Evolutionary conservation across 2,888 invertebrate genomes (phyloP).

Genomic region (Chrysina gloriosa): DNA sequence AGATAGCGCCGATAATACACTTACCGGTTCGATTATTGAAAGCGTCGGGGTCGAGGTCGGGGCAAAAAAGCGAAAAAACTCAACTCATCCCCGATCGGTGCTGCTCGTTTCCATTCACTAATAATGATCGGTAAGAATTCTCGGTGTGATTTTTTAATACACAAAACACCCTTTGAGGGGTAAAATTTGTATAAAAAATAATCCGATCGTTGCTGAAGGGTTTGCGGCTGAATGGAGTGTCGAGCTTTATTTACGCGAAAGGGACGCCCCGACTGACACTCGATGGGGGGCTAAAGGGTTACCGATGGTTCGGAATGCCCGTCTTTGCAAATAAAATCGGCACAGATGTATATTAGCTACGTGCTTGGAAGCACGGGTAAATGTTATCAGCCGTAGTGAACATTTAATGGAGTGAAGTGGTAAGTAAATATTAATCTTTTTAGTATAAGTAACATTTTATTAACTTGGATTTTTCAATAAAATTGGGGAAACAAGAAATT

Average conservation of each 20-base stretch:
- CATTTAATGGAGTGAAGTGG: too few relatives aligned
- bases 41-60: neutral
- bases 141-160: slow-evolving; percentile 59
- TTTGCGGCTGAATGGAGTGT: slow-evolving; percentile 65
- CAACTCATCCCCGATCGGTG: slow-evolving; percentile 21
- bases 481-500: too few relatives aligned
- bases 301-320: slow-evolving; percentile 27
- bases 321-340: neutral
- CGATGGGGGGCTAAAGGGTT: slow-evolving; percentile 58
- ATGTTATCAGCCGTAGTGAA: neutral
- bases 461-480: too few relatives aligned
- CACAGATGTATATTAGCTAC: slow-evolving; percentile 1
- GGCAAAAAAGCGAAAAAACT: slow-evolving; percentile 3
- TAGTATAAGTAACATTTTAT: too few relatives aligned
- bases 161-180: slow-evolving; percentile 62
- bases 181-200: slow-evolving; percentile 63
- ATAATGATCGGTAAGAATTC: slow-evolving; percentile 52
- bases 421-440: too few relatives aligned
- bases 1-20: slow-evolving; percentile 20
- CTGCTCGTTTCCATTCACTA: slow-evolving; percentile 21
- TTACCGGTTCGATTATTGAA: slow-evolving; percentile 30
- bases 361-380: neutral
- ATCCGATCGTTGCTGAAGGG: slow-evolving; percentile 63
- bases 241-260: slow-evolving; percentile 60
- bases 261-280: slow-evolving; percentile 50